Evolutionary conservation across 2,113 vertebrate genomes (phyloP).

Genomic region (cat (Felis catus)): DNA sequence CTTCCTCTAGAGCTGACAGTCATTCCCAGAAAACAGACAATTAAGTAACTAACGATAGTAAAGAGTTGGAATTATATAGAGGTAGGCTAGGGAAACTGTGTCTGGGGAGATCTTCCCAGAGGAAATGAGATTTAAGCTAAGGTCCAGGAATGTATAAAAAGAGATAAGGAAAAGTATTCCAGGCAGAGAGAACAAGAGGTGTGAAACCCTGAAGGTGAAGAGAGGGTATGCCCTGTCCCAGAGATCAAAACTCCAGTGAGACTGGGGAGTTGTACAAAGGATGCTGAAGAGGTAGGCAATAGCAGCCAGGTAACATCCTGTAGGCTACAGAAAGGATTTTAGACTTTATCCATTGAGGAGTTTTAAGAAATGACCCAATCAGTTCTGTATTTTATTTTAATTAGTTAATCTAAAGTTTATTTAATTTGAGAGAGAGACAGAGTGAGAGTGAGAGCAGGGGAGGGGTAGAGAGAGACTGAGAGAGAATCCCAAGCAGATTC

Average conservation of each 20-base stretch:
- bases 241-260: not conserved
- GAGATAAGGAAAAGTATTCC: not conserved
- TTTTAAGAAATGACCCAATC: not conserved
- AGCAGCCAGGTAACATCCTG: not conserved
- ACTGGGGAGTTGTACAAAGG: not conserved
- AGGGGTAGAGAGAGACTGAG: too few species aligned
- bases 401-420: too few species aligned
- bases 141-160: not conserved
- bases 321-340: not conserved
- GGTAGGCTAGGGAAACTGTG: not conserved
- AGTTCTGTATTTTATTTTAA: not conserved
- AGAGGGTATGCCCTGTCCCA: not conserved
- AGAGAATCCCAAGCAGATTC: too few species aligned
- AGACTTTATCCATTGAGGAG: not conserved
- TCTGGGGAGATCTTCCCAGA: not conserved
- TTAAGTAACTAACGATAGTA: not conserved
- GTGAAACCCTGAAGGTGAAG: not conserved
- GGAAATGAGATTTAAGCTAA: constrained; percentile 10
- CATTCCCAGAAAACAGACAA: not conserved
- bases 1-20: not conserved
- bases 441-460: too few species aligned
- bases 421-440: too few species aligned
- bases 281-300: not conserved
- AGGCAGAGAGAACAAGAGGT: not conserved
- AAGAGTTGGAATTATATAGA: not conserved